phyloP scores from a whole-genome alignment of 2,888 invertebrate species.

The Polydrusus tereticollis region DNA sequence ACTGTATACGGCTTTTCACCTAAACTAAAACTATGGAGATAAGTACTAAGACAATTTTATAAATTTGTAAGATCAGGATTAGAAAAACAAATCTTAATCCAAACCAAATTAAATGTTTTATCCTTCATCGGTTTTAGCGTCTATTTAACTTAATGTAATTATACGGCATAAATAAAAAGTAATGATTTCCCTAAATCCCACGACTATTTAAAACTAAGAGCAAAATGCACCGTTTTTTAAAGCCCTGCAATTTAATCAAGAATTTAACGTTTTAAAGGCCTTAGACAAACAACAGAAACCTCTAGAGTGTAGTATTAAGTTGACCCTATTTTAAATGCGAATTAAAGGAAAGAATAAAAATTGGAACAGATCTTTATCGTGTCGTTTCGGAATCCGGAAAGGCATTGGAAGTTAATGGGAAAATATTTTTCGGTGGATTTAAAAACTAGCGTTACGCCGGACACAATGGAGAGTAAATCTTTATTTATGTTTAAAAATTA shows the following conservation, averaged over 20 bases:
- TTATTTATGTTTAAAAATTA: not conserved
- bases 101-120: no score
- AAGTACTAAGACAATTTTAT: no score
- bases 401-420: conserved; percentile 11
- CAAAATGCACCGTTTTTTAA: conserved; percentile 7
- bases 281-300: conserved; percentile 6
- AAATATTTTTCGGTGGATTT: conserved; percentile 9
- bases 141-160: no score
- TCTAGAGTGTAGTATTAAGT: conserved; percentile 6
- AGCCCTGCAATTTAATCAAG: conserved; percentile 11
- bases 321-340: conserved; percentile 19
- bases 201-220: not conserved
- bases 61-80: no score
- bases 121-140: no score
- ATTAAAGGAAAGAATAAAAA: conserved; percentile 15
- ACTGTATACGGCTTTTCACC: no score
- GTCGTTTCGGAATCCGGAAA: conserved; percentile 6
- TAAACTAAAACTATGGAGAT: no score
- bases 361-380: conserved; percentile 4
- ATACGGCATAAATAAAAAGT: not conserved
- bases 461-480: not conserved
- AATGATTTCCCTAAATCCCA: not conserved
- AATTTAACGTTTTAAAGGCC: conserved; percentile 10
- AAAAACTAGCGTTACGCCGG: not conserved
- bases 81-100: no score